A percentile compares a stretch with the other conserved stretches of the same genome.
phyloP scores from a whole-genome alignment of 92 coral and sea anemone species.

The Montipora capitata region DNA sequence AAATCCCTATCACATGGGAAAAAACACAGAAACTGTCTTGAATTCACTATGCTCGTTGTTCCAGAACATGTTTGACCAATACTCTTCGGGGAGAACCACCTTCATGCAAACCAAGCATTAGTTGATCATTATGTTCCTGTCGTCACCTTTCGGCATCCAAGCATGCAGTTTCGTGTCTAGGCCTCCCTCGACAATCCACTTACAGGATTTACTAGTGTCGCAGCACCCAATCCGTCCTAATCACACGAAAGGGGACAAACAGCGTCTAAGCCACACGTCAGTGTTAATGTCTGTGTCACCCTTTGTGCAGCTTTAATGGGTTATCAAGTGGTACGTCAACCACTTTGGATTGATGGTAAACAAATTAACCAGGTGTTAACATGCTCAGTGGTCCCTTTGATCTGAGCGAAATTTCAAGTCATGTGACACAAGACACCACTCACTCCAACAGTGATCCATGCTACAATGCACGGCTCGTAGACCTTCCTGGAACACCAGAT shows the following conservation, averaged over 20 bases:
- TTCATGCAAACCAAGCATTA: slow-evolving; percentile 60
- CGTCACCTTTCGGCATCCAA: slow-evolving; percentile 54
- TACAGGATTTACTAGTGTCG: slow-evolving; percentile 8
- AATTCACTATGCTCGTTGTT: slow-evolving; percentile 58
- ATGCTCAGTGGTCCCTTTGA: slow-evolving; percentile 74
- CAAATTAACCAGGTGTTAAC: slow-evolving; percentile 69
- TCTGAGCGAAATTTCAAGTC: slow-evolving; percentile 27
- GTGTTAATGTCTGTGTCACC: slow-evolving; percentile 67
- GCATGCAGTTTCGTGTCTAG: slow-evolving; percentile 46
- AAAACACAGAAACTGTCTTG: slow-evolving; percentile 53
- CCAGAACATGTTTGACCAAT: slow-evolving; percentile 69
- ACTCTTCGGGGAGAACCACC: slow-evolving; percentile 77
- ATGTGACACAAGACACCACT: slow-evolving; percentile 31
- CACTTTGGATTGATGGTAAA: slow-evolving; percentile 60
- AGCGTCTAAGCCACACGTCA: slow-evolving; percentile 41
- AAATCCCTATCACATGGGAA: slow-evolving; percentile 66
- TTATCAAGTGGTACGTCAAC: slow-evolving; percentile 22
- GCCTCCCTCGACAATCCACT: slow-evolving; percentile 44
- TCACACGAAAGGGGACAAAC: slow-evolving; percentile 2
- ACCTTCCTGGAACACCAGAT: slow-evolving; percentile 17
- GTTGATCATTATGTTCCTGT: slow-evolving; percentile 67
- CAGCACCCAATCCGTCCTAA: not conserved
- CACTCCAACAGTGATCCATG: slow-evolving; percentile 4
- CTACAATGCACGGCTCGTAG: slow-evolving; percentile 21
- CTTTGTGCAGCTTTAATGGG: slow-evolving; percentile 48